Evolutionary conservation across 2,113 vertebrate species (phyloP), one percentile per base, ranked within the genome.

Genomic region (Leucosticte australis): DNA sequence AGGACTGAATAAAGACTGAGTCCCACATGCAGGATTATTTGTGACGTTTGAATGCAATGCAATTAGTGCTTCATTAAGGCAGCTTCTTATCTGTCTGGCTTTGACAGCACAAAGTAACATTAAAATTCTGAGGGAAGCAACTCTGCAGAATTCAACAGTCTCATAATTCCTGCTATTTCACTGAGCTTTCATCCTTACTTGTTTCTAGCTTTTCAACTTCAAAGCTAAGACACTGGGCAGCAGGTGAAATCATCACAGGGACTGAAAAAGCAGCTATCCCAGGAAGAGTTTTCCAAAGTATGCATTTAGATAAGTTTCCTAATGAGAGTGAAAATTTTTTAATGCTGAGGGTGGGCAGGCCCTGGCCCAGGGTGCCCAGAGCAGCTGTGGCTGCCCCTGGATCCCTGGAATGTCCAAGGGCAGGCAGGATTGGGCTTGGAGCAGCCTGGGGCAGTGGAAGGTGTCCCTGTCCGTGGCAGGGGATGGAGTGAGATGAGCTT

Each of bases 11-110:
- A 94, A 91, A 91, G 65, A 89, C 65, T 1, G 6, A 94, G 62
- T 81, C 73, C 83, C 70, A 87, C 41, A 89, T 89, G 82, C 70
- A 85, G 87, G 92, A 95, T 95, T 92, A 95, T 83, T 92, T 91
- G 81, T 93, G 90, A 94, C 49, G 24, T 97, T 71, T 95, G 93
- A 96, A 95, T 95, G 93, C 77, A 94, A 84, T 73, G 93, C 74
- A 95, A 97, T 94, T 96, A 96, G 91, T 35, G 70, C 78, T 96
- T 97, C 93, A 95, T 95, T 96, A 96, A 94, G 95, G 73, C 89
- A 95, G 91, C 93, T 95, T 96, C 95, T 96, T 96, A 96, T 94
- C 94, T 95, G 89, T 74, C 77, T 92, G 89, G 70, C 77, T 95
- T 94, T 95, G 91, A 97, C 89, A 91, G 89, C 91, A 95, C 81